Percentiles rank a stretch among this genome's conserved stretches.
Evolutionary conservation across 1,140 invertebrate genomes (phyloP).

Genomic region (Drosophila arawakana): DNA sequence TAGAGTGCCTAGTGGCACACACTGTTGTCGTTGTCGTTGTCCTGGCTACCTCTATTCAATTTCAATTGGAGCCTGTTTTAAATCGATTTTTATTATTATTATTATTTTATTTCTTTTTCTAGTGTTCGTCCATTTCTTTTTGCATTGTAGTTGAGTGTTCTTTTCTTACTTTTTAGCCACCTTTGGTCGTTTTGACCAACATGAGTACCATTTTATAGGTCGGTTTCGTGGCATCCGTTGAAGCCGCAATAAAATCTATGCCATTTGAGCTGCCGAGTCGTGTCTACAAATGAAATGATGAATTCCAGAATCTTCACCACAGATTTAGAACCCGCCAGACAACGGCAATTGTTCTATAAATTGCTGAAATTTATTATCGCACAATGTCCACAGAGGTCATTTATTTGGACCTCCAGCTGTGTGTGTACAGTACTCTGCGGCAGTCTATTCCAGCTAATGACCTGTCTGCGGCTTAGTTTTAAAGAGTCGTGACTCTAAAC

Average conservation of each 20-base stretch:
- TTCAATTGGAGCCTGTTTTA: slow-evolving; percentile 80
- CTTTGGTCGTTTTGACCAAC: slow-evolving; percentile 2
- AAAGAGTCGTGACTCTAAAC: slow-evolving; percentile 28
- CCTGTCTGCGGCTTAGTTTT: slow-evolving; percentile 53
- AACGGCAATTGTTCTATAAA: slow-evolving; percentile 65
- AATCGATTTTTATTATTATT: slow-evolving; percentile 81
- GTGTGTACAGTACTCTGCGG: background rate
- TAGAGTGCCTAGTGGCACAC: slow-evolving; percentile 43
- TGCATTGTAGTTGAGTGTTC: slow-evolving; percentile 22
- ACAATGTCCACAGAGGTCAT: slow-evolving; percentile 39
- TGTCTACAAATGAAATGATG: slow-evolving; percentile 44
- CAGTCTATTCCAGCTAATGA: slow-evolving; percentile 53
- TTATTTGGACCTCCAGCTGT: slow-evolving; percentile 34
- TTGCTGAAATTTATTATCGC: slow-evolving; percentile 61
- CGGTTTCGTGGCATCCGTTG: slow-evolving; percentile 48
- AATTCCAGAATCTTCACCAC: slow-evolving; percentile 57
- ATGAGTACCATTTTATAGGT: slow-evolving; percentile 30
- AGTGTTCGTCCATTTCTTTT: slow-evolving; percentile 28
- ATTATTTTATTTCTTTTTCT: slow-evolving; percentile 50
- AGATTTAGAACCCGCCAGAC: slow-evolving; percentile 44
- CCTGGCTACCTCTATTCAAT: slow-evolving; percentile 70
- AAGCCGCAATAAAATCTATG: slow-evolving; percentile 44
- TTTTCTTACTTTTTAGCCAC: slow-evolving; percentile 6
- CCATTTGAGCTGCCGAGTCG: slow-evolving; percentile 1
- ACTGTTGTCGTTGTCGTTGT: slow-evolving; percentile 37